Percentiles rank a stretch among this genome's conserved stretches.
These are phyloP conservation scores for Polietes domitor DNA, from an alignment of 2,888 invertebrate species.

Conservation along the genomic window DNA sequence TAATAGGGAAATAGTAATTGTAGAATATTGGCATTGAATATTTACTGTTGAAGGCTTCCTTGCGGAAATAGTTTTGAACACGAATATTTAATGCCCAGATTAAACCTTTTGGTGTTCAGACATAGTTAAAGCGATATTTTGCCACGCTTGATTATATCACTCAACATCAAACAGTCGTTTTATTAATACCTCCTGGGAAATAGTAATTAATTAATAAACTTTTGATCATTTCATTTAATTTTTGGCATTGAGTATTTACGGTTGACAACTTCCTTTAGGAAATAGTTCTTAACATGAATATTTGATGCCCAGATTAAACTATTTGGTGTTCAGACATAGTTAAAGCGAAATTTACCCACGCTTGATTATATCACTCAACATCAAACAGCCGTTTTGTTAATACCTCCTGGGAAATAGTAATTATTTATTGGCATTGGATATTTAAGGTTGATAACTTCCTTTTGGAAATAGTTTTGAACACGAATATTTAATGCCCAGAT, in stretches of 20 bases:
- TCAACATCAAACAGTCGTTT: slow-evolving; percentile 78
- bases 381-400: no score
- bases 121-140: slow-evolving; percentile 77
- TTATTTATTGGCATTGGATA: slow-evolving; percentile 19
- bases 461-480: not conserved
- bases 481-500: slow-evolving; percentile 21
- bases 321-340: slow-evolving; percentile 80
- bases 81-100: no score
- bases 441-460: slow-evolving; percentile 22
- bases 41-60: no score
- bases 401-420: no score
- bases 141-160: slow-evolving; percentile 79
- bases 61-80: not conserved
- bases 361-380: slow-evolving; percentile 80
- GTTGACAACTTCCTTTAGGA: not conserved
- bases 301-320: slow-evolving; percentile 12
- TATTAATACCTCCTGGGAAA: no score
- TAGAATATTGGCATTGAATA: not conserved
- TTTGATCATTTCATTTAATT: no score
- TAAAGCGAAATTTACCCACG: slow-evolving; percentile 72
- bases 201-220: no score
- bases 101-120: no score
- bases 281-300: not conserved
- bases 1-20: no score
- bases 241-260: slow-evolving; percentile 25